A percentile compares a stretch with the other conserved stretches of the same genome.
These are phyloP conservation scores for Drosophila lacteicornis DNA, from an alignment of 1,140 invertebrate species.

Conservation along the genomic window DNA sequence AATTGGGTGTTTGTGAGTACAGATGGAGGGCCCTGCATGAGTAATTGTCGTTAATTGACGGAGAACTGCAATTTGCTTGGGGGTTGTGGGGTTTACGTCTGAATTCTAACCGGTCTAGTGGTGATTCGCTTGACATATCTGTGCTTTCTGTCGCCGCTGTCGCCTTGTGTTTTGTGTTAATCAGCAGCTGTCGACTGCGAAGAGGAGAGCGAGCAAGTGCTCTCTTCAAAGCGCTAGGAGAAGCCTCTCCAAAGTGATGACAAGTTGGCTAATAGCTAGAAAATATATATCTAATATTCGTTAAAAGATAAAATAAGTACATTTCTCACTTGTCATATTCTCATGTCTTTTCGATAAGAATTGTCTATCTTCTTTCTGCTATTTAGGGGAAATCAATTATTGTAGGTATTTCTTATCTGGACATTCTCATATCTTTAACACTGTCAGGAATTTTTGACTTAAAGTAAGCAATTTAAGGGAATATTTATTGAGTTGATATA, in stretches of 20 bases:
- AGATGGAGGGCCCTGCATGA: constrained; percentile 2
- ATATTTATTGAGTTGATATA: background rate
- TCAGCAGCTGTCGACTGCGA: constrained; percentile 56
- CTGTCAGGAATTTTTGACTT: background rate
- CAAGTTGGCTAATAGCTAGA: background rate
- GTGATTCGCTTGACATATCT: constrained; percentile 34
- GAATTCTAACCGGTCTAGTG: constrained; percentile 38
- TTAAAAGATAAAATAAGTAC: background rate
- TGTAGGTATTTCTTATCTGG: background rate
- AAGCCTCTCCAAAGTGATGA: background rate
- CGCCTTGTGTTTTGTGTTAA: constrained; percentile 49
- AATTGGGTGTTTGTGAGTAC: constrained; percentile 84
- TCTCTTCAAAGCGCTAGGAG: background rate
- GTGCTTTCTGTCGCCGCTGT: constrained; percentile 22
- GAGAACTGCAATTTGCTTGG: constrained; percentile 17
- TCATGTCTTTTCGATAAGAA: background rate
- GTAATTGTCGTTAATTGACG: constrained; percentile 38
- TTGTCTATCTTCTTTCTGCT: background rate
- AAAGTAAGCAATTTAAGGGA: background rate
- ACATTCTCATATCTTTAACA: background rate
- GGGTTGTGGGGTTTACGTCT: background rate
- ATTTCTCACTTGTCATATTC: background rate
- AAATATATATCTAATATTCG: background rate
- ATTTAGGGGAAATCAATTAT: background rate
- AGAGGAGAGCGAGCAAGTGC: constrained; percentile 7